Conservation (phyloP, 2,113 vertebrate species). For the Syngnathus floridae region DNA sequence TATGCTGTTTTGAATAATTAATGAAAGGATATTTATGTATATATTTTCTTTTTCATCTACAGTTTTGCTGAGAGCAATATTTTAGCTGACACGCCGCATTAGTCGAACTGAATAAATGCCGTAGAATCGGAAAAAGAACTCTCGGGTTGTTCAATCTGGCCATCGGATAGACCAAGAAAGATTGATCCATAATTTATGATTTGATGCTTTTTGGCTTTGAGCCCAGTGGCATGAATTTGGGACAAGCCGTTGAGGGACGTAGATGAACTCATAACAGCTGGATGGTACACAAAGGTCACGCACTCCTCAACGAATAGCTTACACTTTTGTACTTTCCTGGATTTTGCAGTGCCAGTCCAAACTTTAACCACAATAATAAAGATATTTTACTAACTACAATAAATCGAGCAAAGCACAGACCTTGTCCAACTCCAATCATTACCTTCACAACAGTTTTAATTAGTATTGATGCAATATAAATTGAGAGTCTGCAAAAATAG, state of each 20-base stretch:
- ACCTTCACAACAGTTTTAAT: background rate
- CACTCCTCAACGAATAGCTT: too few relatives aligned
- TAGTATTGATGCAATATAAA: background rate
- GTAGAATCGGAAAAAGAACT: constrained; percentile 6
- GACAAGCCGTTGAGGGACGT: constrained; percentile 58
- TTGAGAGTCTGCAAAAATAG: background rate
- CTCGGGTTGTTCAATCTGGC: constrained; percentile 16
- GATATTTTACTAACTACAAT: too few relatives aligned
- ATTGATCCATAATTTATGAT: constrained; percentile 28
- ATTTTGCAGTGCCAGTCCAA: background rate
- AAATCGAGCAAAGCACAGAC: too few relatives aligned
- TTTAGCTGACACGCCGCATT: constrained; percentile 8
- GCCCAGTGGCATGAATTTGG: constrained; percentile 58
- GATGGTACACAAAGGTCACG: constrained; percentile 20
- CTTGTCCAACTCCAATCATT: background rate
- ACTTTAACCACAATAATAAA: background rate
- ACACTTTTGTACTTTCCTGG: too few relatives aligned
- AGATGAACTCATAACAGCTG: constrained; percentile 62
- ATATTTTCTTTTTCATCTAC: background rate
- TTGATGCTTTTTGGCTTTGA: constrained; percentile 56
- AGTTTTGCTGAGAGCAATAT: constrained; percentile 8
- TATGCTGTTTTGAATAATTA: background rate
- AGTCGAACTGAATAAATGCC: constrained; percentile 11
- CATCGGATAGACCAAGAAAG: constrained; percentile 4
- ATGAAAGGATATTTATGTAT: background rate